phyloP scores from a whole-genome alignment of 1,140 invertebrate species.

The Tribolium madens region DNA sequence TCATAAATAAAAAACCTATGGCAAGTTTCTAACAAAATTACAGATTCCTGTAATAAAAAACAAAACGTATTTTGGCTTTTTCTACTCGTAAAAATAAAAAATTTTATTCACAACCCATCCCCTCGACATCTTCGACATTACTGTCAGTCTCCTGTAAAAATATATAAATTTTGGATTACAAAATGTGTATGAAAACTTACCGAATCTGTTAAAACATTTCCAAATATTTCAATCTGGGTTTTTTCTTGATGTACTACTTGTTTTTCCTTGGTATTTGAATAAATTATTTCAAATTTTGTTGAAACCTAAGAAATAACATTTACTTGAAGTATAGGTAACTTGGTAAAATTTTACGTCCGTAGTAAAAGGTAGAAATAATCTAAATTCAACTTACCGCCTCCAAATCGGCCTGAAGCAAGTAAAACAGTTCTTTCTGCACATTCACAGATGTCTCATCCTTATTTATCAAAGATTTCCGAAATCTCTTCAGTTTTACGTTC shows the following conservation, averaged over 20 bases:
- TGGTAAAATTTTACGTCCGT: too few species aligned
- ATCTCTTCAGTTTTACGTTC: constrained; percentile 59
- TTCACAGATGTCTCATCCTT: constrained; percentile 55
- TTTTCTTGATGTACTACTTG: not conserved
- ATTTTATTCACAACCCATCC: not conserved
- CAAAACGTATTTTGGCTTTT: not conserved
- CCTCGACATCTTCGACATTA: not conserved
- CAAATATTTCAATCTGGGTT: not conserved
- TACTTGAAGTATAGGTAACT: too few species aligned
- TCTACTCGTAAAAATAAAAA: not conserved
- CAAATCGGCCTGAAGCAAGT: constrained; percentile 59
- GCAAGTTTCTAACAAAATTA: not conserved
- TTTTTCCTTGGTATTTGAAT: constrained; percentile 39
- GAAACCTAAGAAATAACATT: constrained; percentile 50
- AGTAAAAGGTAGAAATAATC: too few species aligned
- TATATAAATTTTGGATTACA: not conserved
- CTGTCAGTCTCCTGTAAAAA: not conserved
- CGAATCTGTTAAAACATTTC: not conserved
- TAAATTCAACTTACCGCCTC: constrained; percentile 57
- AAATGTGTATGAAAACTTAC: not conserved
- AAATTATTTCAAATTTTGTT: constrained; percentile 53
- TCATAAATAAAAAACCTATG: not conserved
- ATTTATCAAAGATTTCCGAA: constrained; percentile 61
- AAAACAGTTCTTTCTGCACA: constrained; percentile 61
- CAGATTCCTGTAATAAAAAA: not conserved